Base-by-base conservation (phyloP, 2,888 invertebrate genomes). In the Lochmaea crataegi region DNA sequence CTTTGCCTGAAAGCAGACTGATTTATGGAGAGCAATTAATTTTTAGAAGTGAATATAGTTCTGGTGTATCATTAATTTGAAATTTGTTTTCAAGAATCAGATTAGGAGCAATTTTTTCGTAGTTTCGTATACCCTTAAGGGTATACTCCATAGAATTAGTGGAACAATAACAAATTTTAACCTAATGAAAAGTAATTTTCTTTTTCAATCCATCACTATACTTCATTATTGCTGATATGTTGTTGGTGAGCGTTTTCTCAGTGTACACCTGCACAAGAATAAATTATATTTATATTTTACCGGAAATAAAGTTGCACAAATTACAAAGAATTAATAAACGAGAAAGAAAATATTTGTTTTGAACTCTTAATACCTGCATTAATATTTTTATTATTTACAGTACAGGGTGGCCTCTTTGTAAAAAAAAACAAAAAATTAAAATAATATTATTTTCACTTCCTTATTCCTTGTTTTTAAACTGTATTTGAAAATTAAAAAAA, bases 1-100 rank as follows among this genome's bases (percentile, higher is more conserved):
- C 57, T 58, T 26, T 58, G 26, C 58, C 26, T 58, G 58, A 58
- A 32, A 58, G 26, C 58, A 58, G 58, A 58, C 58, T 58, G 58
- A 58, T 58, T 58, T 58, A 58, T 58, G 58, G 58, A 14, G 26
- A 32, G 58, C 32, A 58, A 58, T 58, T 58, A 32, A 58, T 58
- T 58, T 58, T 58, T 58, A 58, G 12, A 57, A 57, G 32, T 32
- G 14, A 58, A 32, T 16, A 53, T 53, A 53, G 53, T 45, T 45
- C 12, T 45, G 45, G 45, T 45, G 45, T 53, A 53, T 18, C 53
- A 53, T 18, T 18, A 53, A 53, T 53, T 53, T 16, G 9, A 53
- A 16, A 53, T 53, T 53, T 18, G 18, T 53, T 53, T 16, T 53
- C 53, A 10, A 18, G 53, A 53, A 53, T 16, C 7, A 1, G 53